Percentiles rank a stretch among this genome's conserved stretches.
Conservation (phyloP, 2,797 vertebrate species). For the Intellagama lesueurii region DNA sequence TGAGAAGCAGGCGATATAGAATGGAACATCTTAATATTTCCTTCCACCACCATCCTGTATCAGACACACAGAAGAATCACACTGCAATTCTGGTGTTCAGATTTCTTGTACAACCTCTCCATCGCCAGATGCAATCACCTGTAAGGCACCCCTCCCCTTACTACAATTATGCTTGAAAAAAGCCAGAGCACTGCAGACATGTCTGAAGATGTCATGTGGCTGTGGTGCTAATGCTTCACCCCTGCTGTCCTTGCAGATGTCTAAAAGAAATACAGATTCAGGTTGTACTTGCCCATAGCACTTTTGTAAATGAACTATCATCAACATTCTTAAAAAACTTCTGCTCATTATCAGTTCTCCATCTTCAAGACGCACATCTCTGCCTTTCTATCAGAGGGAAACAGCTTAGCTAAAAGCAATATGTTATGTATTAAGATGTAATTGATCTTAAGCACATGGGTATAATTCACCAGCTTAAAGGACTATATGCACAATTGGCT, state of each 20-base stretch:
- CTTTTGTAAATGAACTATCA: neutral
- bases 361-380: neutral
- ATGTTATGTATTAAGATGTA: slow-evolving; percentile 22
- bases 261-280: neutral
- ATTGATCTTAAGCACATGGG: slow-evolving; percentile 20
- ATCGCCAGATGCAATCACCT: neutral
- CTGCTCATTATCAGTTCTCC: neutral
- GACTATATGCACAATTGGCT: slow-evolving; percentile 22
- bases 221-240: too few species aligned
- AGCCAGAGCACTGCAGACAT: too few species aligned
- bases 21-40: neutral
- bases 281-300: neutral
- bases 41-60: neutral
- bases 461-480: slow-evolving; percentile 20
- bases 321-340: neutral
- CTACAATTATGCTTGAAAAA: neutral
- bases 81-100: neutral
- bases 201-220: neutral
- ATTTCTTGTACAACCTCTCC: neutral
- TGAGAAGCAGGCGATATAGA: neutral
- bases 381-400: neutral
- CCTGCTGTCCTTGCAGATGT: neutral
- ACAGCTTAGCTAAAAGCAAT: slow-evolving; percentile 23
- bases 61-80: neutral
- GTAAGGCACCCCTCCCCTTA: neutral